Base-by-base conservation (phyloP, 2,797 vertebrate genomes). In the Triplophysa bombifrons region DNA sequence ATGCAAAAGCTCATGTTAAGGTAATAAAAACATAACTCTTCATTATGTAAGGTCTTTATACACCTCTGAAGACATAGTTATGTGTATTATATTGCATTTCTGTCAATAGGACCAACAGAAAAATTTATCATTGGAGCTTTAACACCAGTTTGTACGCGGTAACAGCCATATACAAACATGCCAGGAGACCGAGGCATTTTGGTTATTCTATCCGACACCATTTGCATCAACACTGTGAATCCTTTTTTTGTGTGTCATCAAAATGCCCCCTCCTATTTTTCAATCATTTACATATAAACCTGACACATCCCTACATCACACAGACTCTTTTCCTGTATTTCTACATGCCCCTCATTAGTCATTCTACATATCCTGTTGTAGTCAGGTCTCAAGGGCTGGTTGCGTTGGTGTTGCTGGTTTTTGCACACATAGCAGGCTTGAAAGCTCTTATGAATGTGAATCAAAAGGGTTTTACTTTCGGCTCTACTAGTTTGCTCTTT, bases 211-310 rank as follows among this genome's bases (percentile, higher is more conserved):
- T 38, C 2, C 60, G 6, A 38, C 34, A 64, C 19, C 17, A 53
- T 53, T 53, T 7, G 17, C 17, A 53, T 53, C 51, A 53, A 19
- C 51, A 19, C 17, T 53, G 34, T 38, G 51, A 19, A n/a, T 4
- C 17, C 3, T 19, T 19, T 53, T 19, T 53, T 16, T 53, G 51
- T 53, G 51, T n/a, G 14, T 22, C 10, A 22, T 12, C 16, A 22
- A 58, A 58, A 25, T 58, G 3, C 11, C 55, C 20, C 22, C 68
- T 78, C 83, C 74, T 78, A 83, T 88, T 78, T 88, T 63, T 22
- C 74, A 14, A 63, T 78, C 68, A 84, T 73, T 69, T 68, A 38
- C 53, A 66, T 65, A 8, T 27, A 25, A 30, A 19, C 27, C 12
- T 30, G 17, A 16, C 19, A 27, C 27, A 22, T 74, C 67, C 30